A percentile compares a stretch with the other conserved stretches of the same genome.
phyloP scores from a whole-genome alignment of 1,140 invertebrate genomes.

The Drosophila auraria region DNA sequence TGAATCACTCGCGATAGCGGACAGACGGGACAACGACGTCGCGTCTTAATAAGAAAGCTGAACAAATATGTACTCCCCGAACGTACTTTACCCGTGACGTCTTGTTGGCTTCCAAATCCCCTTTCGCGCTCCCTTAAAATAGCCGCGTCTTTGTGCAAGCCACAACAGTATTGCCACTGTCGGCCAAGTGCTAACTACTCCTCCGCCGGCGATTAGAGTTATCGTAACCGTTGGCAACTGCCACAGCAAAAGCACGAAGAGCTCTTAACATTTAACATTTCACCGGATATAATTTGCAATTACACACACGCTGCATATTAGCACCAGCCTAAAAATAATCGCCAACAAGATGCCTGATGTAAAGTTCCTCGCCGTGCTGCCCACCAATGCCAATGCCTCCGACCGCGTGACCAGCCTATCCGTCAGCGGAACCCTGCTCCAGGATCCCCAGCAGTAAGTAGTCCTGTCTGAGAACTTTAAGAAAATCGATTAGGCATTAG shows the following conservation, averaged over 20 bases:
- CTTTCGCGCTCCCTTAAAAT: constrained; percentile 32
- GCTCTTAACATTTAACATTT: constrained; percentile 12
- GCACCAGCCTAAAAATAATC: constrained; percentile 33
- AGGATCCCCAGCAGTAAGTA: constrained; percentile 63
- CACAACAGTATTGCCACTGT: constrained; percentile 50
- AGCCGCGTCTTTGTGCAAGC: constrained; percentile 14
- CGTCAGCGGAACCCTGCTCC: constrained; percentile 37
- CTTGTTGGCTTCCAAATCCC: constrained; percentile 22
- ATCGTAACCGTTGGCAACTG: constrained; percentile 59
- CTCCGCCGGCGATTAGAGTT: constrained; percentile 20
- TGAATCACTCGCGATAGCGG: constrained; percentile 31
- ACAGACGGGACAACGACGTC: constrained; percentile 3
- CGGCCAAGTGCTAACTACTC: constrained; percentile 47
- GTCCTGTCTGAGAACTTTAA: constrained; percentile 15
- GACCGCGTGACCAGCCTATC: constrained; percentile 44
- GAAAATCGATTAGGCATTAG: constrained; percentile 55
- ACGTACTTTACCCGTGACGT: constrained; percentile 62
- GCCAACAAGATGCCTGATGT: constrained; percentile 55
- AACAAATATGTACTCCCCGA: constrained; percentile 50
- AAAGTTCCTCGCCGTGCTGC: constrained; percentile 53
- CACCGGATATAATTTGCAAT: constrained; percentile 35
- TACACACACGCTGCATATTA: constrained; percentile 11
- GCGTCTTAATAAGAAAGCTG: constrained; percentile 13
- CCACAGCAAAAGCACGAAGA: constrained; percentile 22
- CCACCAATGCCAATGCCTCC: constrained; percentile 35